Evolutionary conservation across 2,888 invertebrate genomes (phyloP).

Genomic region (Hydroisotoma schaefferi): DNA sequence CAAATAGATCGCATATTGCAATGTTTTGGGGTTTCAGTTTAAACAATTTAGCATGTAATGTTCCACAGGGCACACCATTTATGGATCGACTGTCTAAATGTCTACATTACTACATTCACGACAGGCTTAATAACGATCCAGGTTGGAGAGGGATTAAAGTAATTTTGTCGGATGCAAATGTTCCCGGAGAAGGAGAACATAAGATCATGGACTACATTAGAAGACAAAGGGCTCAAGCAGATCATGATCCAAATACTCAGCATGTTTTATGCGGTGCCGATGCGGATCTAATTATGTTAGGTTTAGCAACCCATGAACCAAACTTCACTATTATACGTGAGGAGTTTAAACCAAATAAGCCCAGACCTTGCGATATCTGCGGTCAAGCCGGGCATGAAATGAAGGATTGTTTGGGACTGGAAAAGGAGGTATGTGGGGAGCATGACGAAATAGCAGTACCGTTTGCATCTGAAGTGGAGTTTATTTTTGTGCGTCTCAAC

Average conservation of each 20-base stretch:
- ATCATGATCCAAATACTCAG: slow-evolving; percentile 96
- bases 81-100: slow-evolving; percentile 78
- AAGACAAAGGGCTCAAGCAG: slow-evolving; percentile 87
- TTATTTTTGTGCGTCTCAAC: slow-evolving; percentile 88
- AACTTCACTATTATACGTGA: slow-evolving; percentile 98
- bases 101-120: slow-evolving; percentile 82
- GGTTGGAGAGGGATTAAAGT: slow-evolving; percentile 93
- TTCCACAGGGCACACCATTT: slow-evolving; percentile 81
- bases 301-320: slow-evolving; percentile 96
- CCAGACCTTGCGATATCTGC: slow-evolving; percentile 92
- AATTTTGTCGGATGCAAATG: slow-evolving; percentile 98
- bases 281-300: slow-evolving; percentile 96
- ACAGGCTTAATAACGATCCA: slow-evolving; percentile 84
- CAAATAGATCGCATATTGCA: not conserved
- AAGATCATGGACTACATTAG: slow-evolving; percentile 99
- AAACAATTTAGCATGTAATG: too few species aligned
- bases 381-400: slow-evolving; percentile 81
- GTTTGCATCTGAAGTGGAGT: slow-evolving; percentile 73
- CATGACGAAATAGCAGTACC: slow-evolving; percentile 57
- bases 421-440: slow-evolving; percentile 59
- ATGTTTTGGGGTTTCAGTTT: not conserved
- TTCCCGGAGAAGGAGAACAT: slow-evolving; percentile 97
- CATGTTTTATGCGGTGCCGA: slow-evolving; percentile 98
- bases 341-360: slow-evolving; percentile 97
- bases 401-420: slow-evolving; percentile 82